Base-by-base conservation (phyloP, 2,888 invertebrate genomes). In the Dicycla oo region DNA sequence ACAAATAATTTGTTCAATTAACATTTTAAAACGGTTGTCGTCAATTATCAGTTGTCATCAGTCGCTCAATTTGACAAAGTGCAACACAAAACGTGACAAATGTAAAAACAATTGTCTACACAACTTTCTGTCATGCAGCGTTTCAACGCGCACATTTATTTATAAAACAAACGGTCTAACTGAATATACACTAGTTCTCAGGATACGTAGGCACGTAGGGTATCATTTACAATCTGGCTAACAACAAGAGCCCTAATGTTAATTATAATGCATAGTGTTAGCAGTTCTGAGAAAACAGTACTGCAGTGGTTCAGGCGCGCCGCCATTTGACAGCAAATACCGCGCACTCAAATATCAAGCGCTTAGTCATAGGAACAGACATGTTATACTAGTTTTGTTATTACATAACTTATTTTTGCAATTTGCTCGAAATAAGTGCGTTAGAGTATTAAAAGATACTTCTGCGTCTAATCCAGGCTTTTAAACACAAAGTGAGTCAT, bases 291-390 rank as follows among this genome's bases (percentile, higher is more conserved):
- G 89, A 91, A 91, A 85, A n/a, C n/a, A n/a, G n/a, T n/a, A n/a
- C n/a, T n/a, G 77, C 43, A 70, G 80, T 80, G 84, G 81, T 83
- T 64, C 81, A 76, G 74, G 73, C 79, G 82, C 74, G 75, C 79
- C 82, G 87, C 89, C 87, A 89, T 93, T 91, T 92, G 91, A 92
- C 92, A 88, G 89, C 89, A 86, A 90, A 90, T 89, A 87, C 89
- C 84, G 84, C 76, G 81, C 86, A 84, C 89, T 90, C 90, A 92
- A 93, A 93, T 94, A 93, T 93, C 93, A 91, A 87, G 73, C 87
- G 89, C 90, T 93, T 92, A 93, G 90, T 94, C 94, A 93, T 87
- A 86, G 64, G 65, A 75, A 82, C 85, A 82, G 76, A 83, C 87
- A 83, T 83, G 78, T 78, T 86, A 79, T 71, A 78, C 75, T 86